Evolutionary conservation across 2,797 vertebrate species (phyloP), one percentile per base, ranked within the genome.

Genomic region (Tenualosa ilisha): DNA sequence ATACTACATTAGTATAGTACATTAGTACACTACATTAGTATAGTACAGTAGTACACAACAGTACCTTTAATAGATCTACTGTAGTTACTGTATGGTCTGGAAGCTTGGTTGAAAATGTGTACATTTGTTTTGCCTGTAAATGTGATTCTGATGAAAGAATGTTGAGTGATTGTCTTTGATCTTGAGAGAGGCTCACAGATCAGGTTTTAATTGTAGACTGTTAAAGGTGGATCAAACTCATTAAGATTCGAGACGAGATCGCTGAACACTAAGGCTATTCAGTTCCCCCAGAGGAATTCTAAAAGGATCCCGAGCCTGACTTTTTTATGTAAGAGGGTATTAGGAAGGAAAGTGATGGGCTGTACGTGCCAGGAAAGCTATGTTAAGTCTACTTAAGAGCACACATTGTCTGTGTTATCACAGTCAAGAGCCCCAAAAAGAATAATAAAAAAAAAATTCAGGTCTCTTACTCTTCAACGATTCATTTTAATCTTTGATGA

Each of bases 401-500:
- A 79, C 17, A 12, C 31, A 75, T 46, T 79, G 17, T 79, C 40
- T 79, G 37, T 79, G 72, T 46, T 79, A 79, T 79, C 40, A 43
- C 43, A 2, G 37, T 46, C 40, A 40, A 46, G 12, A 22, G 72
- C 7, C 72, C 22, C 20, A 24, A 22, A n/a, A 46, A 79, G 20
- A n/a, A 8, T 20, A 75, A 17, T 31, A 22, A 46, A 43, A 79
- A 20, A 20, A 20, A 79, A 79, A 2, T 15, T 79, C 40, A 79
- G 72, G 17, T 79, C 17, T 22, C 17, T 5, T 15, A 46, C 72
- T 79, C 17, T 1, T 6, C 37, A 9, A 46, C 17, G 72, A 79
- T 79, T 79, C 22, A 43, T 46, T 79, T 79, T 79, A 79, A 79
- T 79, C 72, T 46, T 79, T 79, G 40, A 79, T 79, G 72, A 46